phyloP scores from a whole-genome alignment of 1,140 invertebrate species.

The Maniola jurtina region DNA sequence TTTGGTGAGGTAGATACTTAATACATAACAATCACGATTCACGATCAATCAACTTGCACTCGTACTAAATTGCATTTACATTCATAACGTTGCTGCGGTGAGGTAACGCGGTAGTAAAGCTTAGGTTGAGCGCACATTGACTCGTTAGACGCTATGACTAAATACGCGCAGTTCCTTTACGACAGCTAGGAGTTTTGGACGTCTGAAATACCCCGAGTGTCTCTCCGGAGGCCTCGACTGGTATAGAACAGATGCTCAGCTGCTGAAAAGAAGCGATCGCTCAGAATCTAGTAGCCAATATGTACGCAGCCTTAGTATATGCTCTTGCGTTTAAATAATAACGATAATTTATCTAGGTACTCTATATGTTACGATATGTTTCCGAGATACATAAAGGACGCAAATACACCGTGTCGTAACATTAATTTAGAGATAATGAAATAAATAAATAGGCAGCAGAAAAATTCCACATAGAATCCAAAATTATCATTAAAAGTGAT shows the following conservation, averaged over 20 bases:
- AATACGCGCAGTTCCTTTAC: too few relatives aligned
- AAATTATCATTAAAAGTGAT: too few relatives aligned
- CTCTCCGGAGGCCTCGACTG: too few relatives aligned
- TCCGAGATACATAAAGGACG: not conserved
- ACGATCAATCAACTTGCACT: constrained; percentile 3
- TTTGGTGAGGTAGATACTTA: not conserved
- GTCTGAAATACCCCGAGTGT: too few relatives aligned
- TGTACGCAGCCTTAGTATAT: too few relatives aligned
- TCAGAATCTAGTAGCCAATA: too few relatives aligned
- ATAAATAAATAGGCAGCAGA: not conserved
- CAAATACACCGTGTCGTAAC: not conserved
- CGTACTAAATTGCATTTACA: constrained; percentile 2
- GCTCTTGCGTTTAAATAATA: too few relatives aligned
- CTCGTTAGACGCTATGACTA: too few relatives aligned
- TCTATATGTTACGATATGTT: not conserved
- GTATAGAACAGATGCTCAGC: too few relatives aligned
- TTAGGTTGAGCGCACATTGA: not conserved
- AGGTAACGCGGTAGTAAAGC: constrained; percentile 11
- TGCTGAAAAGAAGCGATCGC: too few relatives aligned
- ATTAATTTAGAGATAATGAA: not conserved
- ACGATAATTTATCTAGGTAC: not conserved
- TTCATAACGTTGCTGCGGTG: constrained; percentile 2
- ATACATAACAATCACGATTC: constrained; percentile 7
- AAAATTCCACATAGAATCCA: too few relatives aligned
- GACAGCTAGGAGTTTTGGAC: too few relatives aligned